Evolutionary conservation across 2,888 invertebrate genomes (phyloP), one percentile per base, ranked within the genome.

Genomic region (Pegoplata infirma): DNA sequence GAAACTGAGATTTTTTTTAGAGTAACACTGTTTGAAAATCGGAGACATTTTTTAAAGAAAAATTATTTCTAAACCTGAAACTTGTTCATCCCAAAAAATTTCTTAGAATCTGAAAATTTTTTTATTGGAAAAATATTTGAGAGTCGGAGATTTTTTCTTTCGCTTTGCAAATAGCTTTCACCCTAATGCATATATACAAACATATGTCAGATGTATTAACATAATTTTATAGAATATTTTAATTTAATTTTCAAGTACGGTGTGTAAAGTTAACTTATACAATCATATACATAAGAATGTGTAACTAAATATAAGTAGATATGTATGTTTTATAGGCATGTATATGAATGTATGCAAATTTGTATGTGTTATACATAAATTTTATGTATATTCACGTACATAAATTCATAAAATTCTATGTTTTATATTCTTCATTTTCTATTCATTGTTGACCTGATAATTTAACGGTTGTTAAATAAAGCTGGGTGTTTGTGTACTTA

Each of bases 401-500:
- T n/a, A n/a, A n/a, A n/a, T n/a, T n/a, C n/a, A n/a, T n/a, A n/a
- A n/a, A n/a, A n/a, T n/a, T n/a, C n/a, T n/a, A n/a, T 19, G 36
- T 19, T 46, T 12, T 56, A 56, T 21, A 19, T 36, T 66, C 40
- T 53, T 49, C 32, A 67, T 66, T 76, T 67, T 76, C 44, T 76
- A 67, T 53, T 67, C 56, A 72, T 76, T 72, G 76, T 67, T 76
- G 76, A 76, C 72, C 67, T 76, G 76, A 67, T 76, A 67, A 67
- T 72, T 72, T 76, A 49, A 56, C 46, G 55, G 19, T 63, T 67
- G 53, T 66, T 67, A 61, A 61, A 61, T 49, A 28, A 67, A 67
- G 61, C 58, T 53, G 40, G 47, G 46, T 47, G 36, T 46, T 28
- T 53, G 14, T 63, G n/a, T 3, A 36, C 10, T 10, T 17, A 51